Base-by-base conservation (phyloP, 2,113 vertebrate species). In the Urocolius indicus region DNA sequence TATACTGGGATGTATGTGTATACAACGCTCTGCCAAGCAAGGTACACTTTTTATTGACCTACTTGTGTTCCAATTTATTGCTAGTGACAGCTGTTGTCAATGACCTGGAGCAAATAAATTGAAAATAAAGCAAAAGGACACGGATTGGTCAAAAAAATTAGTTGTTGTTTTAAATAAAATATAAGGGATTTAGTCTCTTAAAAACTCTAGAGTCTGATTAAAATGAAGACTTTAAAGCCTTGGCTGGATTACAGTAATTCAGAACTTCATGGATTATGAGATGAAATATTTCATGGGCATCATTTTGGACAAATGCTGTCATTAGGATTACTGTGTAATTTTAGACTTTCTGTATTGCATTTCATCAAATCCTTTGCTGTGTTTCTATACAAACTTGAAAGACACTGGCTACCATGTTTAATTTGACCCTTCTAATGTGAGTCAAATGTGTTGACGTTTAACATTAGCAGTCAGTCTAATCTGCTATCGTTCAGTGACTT, bases 1-100 rank as follows among this genome's bases (percentile, higher is more conserved):
- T 73, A 46, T 57, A 61, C 84, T 75, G 67, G 24, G 2, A 72
- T 73, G 49, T 49, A 30, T 32, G 54, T 78, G 57, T 75, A 68
- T 43, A 68, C 54, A 94, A 61, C 46, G 69, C 69, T 92, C 83
- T 95, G 90, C 69, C 73, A 87, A 93, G 69, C 24, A 92, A 92
- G 59, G 82, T 79, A 79, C 5, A 87, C 57, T 82, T 95, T 94
- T 94, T 89, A 96, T 94, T 95, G 94, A 97, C 93, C 90, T 93
- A 92, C 76, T 92, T 97, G 88, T 84, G 49, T 86, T 89, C 92
- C 65, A 89, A 78, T 95, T 95, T 94, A 95, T 95, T 78, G 94
- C 84, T 92, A 84, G 88, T 84, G 76, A 94, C 92, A 96, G 88
- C 88, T 95, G 93, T 82, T 96, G 92, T 78, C 95, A 93, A 96